Evolutionary conservation across 1,140 invertebrate genomes (phyloP).

Genomic region (Ericerus pela): DNA sequence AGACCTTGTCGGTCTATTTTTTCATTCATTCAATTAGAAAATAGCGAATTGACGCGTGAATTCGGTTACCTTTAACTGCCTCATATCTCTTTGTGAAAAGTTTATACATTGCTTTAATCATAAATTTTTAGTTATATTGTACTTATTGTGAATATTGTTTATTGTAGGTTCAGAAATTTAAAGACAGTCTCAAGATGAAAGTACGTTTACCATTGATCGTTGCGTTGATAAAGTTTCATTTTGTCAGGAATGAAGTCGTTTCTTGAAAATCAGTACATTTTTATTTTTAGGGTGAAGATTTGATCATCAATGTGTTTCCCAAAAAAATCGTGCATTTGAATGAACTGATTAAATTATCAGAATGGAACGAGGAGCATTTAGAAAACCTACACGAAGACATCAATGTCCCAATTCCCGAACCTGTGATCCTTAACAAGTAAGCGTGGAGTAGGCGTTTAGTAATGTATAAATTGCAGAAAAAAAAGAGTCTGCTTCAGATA

Average conservation of each 20-base stretch:
- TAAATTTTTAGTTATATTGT: neutral
- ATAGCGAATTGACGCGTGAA: no score
- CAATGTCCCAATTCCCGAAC: constrained; percentile 75
- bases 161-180: neutral
- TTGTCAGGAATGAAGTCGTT: no score
- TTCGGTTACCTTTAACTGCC: no score
- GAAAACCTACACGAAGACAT: constrained; percentile 59
- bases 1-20: no score
- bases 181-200: neutral
- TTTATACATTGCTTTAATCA: no score
- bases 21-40: no score
- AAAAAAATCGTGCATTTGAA: constrained; percentile 80
- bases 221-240: neutral
- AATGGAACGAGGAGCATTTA: constrained; percentile 59
- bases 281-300: constrained; percentile 49
- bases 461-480: neutral
- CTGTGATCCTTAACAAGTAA: constrained; percentile 44
- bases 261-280: no score
- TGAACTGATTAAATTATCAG: constrained; percentile 58
- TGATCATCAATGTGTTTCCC: constrained; percentile 74
- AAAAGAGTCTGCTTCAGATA: neutral
- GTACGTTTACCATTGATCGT: neutral
- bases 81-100: no score
- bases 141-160: neutral
- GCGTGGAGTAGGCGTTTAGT: neutral